phyloP scores from a whole-genome alignment of 2,888 invertebrate species.

The Orthosia gothica region DNA sequence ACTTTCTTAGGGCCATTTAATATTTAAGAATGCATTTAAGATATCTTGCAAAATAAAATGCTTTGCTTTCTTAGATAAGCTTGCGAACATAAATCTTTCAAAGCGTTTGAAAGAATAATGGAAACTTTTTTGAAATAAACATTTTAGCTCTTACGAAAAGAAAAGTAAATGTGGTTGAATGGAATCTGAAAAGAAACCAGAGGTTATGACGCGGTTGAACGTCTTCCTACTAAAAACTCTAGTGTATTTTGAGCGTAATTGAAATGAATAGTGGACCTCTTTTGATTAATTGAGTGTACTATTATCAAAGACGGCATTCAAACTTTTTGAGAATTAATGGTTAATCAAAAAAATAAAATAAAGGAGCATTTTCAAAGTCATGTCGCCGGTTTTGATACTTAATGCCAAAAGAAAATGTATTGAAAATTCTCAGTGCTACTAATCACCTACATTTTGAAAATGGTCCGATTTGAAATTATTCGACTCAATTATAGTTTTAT shows the following conservation, averaged over 20 bases:
- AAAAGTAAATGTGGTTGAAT: constrained; percentile 37
- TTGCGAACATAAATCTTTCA: constrained; percentile 60
- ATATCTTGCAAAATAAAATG: constrained; percentile 58
- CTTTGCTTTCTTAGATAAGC: constrained; percentile 63
- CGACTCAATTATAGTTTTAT: too few relatives aligned
- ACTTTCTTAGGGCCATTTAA: constrained; percentile 26
- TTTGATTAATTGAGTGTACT: constrained; percentile 6
- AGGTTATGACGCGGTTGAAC: constrained; percentile 8
- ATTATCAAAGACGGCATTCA: too few relatives aligned
- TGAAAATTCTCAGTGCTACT: too few relatives aligned
- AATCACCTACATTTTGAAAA: too few relatives aligned
- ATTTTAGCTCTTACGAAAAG: constrained; percentile 41
- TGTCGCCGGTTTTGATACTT: too few relatives aligned
- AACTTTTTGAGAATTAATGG: too few relatives aligned
- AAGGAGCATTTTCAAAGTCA: too few relatives aligned
- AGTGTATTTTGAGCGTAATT: neutral
- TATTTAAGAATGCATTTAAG: constrained; percentile 60
- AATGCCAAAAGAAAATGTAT: too few relatives aligned
- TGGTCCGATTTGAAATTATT: too few relatives aligned
- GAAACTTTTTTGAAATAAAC: constrained; percentile 37
- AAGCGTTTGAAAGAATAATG: constrained; percentile 57
- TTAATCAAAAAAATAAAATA: too few relatives aligned
- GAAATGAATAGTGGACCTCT: neutral
- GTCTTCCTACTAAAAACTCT: neutral
- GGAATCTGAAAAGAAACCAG: constrained; percentile 28